phyloP scores from a whole-genome alignment of 2,797 vertebrate genomes.

The Notolepis coatsorum region DNA sequence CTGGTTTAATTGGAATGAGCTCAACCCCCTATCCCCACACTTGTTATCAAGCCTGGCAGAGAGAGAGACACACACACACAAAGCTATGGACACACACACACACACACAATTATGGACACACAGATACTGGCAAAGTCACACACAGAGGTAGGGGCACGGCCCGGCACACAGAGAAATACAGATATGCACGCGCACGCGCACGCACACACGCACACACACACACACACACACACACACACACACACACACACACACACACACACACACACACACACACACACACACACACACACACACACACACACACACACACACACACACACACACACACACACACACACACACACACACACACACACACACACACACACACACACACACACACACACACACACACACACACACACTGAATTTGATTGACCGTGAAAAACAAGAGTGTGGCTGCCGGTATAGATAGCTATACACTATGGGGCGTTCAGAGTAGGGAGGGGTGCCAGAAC shows the following conservation, averaged over 20 bases:
- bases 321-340: neutral
- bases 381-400: too few relatives aligned
- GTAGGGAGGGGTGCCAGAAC: too few relatives aligned
- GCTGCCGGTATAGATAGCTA: too few relatives aligned
- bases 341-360: neutral
- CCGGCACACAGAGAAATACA: neutral
- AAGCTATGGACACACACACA: neutral
- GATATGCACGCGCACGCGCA: neutral
- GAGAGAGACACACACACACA: constrained; percentile 29
- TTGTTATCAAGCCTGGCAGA: constrained; percentile 50
- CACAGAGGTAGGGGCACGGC: constrained; percentile 1
- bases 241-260: neutral
- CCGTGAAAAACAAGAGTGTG: too few relatives aligned
- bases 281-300: neutral
- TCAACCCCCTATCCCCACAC: constrained; percentile 52
- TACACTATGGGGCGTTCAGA: too few relatives aligned
- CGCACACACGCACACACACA: neutral
- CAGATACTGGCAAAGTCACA: neutral
- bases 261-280: neutral
- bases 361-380: too few relatives aligned
- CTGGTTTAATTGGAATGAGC: constrained; percentile 74
- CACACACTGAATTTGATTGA: neutral
- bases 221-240: neutral
- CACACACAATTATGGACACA: neutral
- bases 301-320: neutral